Base-by-base conservation (phyloP, 2,888 invertebrate species). In the Orthosia gothica region DNA sequence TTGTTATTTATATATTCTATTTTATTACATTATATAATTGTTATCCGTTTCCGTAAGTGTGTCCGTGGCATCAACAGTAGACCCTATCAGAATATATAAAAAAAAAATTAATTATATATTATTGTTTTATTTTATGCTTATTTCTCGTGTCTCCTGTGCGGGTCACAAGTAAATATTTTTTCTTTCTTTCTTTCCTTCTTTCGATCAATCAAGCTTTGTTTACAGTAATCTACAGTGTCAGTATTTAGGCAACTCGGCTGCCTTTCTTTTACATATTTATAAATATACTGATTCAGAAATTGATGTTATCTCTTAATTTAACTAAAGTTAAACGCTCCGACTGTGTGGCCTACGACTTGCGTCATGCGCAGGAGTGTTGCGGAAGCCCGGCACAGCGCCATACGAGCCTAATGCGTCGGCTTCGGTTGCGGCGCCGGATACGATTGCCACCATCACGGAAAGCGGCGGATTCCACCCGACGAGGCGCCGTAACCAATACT, bases 351-450 rank as follows among this genome's bases (percentile, higher is more conserved):
- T 70, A 62, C 61, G 65, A 54, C 50, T 73, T 69, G 65, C 66
- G 63, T 57, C 62, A 57, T 66, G 83, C 67, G 65, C 74, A 79
- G 40, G 70, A 79, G 79, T 52, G 49, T 32, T 13, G n/a, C 54
- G 52, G 55, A 79, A 74, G 71, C 59, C 52, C 50, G 47, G 65
- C 65, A 65, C 62, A 66, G 79, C 67, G 58, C 61, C 55, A 45
- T 13, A n/a, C 49, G 61, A 58, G 20, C 20, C 64, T 65, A 66
- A 83, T 74, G 65, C 47, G 12, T 52, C 18, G 52, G 65, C 23
- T 77, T 58, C 15, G 58, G 55, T 81, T 71, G 59, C 82, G 66
- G 66, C 76, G 69, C 74, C 83, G 64, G 71, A 66, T 74, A 32
- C 64, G 13, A 55, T 63, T 57, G 52, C 74, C 58, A 12, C 55